phyloP scores from a whole-genome alignment of 2,888 invertebrate genomes.

The Tigriopus californicus region DNA sequence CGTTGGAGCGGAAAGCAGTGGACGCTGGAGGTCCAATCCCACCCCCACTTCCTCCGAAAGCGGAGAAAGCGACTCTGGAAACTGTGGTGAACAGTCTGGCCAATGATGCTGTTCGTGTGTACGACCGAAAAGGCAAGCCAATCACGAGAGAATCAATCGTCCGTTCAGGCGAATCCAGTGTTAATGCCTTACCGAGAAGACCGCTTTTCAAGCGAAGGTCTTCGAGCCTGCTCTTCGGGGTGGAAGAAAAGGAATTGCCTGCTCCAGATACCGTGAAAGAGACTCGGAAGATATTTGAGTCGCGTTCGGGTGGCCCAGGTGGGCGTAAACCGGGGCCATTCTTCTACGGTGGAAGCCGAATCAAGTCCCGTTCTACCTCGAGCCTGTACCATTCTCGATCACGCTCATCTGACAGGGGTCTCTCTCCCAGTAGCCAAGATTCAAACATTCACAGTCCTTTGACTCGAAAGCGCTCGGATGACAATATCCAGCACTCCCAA shows the following conservation, averaged over 20 bases:
- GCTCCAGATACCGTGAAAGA: constrained; percentile 75
- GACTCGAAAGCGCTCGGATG: neutral
- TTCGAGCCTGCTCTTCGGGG: neutral
- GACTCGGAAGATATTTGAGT: constrained; percentile 64
- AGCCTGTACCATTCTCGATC: neutral
- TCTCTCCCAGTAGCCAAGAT: neutral
- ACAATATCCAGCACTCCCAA: too few species aligned
- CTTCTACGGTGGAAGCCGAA: neutral
- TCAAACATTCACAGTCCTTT: too few species aligned
- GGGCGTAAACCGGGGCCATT: neutral
- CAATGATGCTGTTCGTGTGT: neutral
- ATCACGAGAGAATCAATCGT: neutral
- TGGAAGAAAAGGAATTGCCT: constrained; percentile 46
- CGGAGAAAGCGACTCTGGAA: constrained; percentile 20
- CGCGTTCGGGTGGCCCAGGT: constrained; percentile 24
- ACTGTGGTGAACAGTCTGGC: constrained; percentile 13
- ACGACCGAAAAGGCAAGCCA: neutral
- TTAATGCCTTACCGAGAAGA: neutral
- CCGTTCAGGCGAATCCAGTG: neutral
- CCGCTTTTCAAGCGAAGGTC: neutral
- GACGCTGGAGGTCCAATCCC: constrained; percentile 16
- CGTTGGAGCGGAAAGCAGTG: constrained; percentile 10
- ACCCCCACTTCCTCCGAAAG: constrained; percentile 21
- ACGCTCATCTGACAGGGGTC: neutral
- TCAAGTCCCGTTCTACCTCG: constrained; percentile 7